These are phyloP conservation scores for Tauraco hartlaubi DNA, from an alignment of 2,797 vertebrate species.

Conservation along the genomic window DNA sequence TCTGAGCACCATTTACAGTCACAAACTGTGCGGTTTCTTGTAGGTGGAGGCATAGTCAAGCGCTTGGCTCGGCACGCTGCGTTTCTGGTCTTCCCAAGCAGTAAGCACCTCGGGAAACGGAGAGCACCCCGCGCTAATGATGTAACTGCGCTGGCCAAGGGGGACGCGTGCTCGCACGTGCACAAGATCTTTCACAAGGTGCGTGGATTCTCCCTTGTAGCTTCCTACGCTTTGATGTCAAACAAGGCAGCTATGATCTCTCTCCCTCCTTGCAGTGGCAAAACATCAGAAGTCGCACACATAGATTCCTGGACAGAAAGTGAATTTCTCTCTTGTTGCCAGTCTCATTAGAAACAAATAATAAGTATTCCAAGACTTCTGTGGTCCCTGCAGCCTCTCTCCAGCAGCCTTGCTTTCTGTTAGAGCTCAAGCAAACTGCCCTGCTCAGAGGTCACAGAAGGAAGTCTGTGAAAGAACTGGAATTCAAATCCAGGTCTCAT, in stretches of 20 bases:
- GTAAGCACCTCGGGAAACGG: background rate
- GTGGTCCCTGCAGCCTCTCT: background rate
- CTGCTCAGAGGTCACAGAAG: background rate
- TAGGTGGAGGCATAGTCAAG: background rate
- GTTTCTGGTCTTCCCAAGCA: background rate
- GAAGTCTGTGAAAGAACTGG: background rate
- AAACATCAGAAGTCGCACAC: background rate
- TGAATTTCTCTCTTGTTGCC: background rate
- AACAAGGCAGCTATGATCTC: background rate
- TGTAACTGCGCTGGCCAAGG: background rate
- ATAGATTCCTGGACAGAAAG: background rate
- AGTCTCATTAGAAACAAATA: background rate
- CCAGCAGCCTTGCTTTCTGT: background rate
- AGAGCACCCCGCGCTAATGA: background rate
- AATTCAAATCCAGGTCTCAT: background rate
- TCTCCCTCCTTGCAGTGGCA: background rate
- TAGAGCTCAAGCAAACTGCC: background rate
- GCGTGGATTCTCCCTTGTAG: background rate
- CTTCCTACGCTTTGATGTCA: background rate
- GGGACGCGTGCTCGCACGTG: background rate
- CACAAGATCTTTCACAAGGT: background rate
- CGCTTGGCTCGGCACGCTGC: background rate
- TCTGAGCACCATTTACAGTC: background rate
- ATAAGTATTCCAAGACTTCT: background rate
- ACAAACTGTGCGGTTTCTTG: constrained; percentile 14